Base-by-base conservation (phyloP, 2,888 invertebrate species). In the Brachyptera putata region DNA sequence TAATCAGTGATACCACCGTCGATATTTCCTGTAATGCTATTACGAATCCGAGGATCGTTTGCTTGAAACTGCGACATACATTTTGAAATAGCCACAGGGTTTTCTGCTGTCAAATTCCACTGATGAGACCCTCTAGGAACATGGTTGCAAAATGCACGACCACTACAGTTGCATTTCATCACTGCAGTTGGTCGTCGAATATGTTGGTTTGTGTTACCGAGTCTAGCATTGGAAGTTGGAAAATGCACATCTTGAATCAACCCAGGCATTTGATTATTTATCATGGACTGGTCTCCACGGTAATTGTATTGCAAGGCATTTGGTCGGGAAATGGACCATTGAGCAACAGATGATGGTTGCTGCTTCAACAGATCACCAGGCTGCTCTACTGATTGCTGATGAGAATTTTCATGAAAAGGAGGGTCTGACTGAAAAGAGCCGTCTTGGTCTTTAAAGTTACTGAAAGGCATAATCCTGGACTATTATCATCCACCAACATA, bases 361-460 rank as follows among this genome's bases (percentile, higher is more conserved):
- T n/a, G n/a, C 34, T 53, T 53, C 36, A 18, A 53, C 7, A 1
- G 36, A 22, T 53, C 53, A 14, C 21, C n/a, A 36, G 53, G 53
- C 53, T 21, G 53, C 53, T 21, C 53, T 13, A 22, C 21, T 36
- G 53, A 21, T 36, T 16, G 18, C 21, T 53, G 36, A 22, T 53
- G 18, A n/a, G 24, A 7, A 18, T 36, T 34, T 13, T 53, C 34
- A 16, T 36, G 34, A 16, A 34, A 53, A 11, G 36, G 9, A 30
- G 50, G 36, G 22, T 53, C 34, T 21, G 46, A 21, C 18, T 53
- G 16, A 36, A n/a, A 36, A 24, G 24, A 50, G 18, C 36, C 18
- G 21, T 34, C 22, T 53, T 30, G 53, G 14, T 53, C 53, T 22
- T 53, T 34, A 21, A 21, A 53, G 34, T 53, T 53, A 53, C 36